These are phyloP conservation scores for Paracentrotus lividus DNA, from an alignment of 53 echinoderm and acorn worm species.

Conservation along the genomic window DNA sequence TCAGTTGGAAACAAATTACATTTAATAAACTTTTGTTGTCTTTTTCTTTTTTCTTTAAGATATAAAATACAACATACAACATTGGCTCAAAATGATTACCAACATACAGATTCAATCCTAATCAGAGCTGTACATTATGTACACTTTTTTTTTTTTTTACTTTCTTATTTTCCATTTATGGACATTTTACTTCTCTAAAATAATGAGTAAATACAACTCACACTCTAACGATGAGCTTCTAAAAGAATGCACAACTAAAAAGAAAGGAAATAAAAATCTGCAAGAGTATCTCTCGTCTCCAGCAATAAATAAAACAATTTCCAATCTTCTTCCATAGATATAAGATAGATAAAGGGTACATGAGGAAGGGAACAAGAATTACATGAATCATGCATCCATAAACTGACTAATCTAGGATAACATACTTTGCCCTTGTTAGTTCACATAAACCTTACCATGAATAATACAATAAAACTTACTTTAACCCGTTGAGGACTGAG, in stretches of 20 bases:
- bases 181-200: slow-evolving; percentile 12
- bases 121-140: slow-evolving; percentile 48
- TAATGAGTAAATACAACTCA: slow-evolving; percentile 27
- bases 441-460: background rate
- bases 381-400: background rate
- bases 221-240: slow-evolving; percentile 3
- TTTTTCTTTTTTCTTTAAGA: slow-evolving; percentile 60
- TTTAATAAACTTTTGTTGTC: slow-evolving; percentile 66
- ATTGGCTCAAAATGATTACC: slow-evolving; percentile 41
- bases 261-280: background rate
- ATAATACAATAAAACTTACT: too few relatives aligned
- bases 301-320: slow-evolving; percentile 6
- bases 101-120: slow-evolving; percentile 16
- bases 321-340: background rate
- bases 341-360: background rate
- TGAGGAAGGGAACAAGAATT: background rate
- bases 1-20: slow-evolving; percentile 60
- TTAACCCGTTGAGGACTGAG: too few relatives aligned
- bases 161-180: background rate
- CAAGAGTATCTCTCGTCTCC: background rate
- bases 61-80: slow-evolving; percentile 70
- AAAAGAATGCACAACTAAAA: slow-evolving; percentile 41
- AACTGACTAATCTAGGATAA: background rate
- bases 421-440: background rate
- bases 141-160: slow-evolving; percentile 40